Evolutionary conservation across 2,797 vertebrate species (phyloP).

Genomic region (Acanthurus lineatus): DNA sequence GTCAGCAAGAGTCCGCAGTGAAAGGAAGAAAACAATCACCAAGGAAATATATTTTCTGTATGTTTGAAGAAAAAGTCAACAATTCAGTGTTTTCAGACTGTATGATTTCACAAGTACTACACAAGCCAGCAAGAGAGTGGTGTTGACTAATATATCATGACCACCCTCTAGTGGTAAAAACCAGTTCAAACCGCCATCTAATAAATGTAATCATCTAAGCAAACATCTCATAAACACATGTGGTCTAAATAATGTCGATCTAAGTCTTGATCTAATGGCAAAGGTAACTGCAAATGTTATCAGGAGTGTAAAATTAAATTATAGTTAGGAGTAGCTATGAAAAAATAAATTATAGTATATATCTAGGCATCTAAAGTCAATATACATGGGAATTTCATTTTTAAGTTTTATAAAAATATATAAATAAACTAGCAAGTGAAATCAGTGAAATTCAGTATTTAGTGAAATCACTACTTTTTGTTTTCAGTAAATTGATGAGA

Average conservation of each 20-base stretch:
- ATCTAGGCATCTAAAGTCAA: not conserved
- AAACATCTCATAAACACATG: not conserved
- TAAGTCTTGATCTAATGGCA: not conserved
- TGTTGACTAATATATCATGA: conserved; percentile 46
- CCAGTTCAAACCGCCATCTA: not conserved
- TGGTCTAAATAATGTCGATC: not conserved
- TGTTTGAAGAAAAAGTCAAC: conserved; percentile 18
- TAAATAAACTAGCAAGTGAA: not conserved
- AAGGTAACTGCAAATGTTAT: not conserved
- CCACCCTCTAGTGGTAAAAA: conserved; percentile 74
- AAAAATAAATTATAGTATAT: not conserved
- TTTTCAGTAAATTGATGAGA: no score
- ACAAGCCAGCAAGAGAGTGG: not conserved
- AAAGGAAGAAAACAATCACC: conserved; percentile 7
- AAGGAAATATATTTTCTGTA: not conserved
- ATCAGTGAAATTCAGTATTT: no score
- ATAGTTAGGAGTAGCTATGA: not conserved
- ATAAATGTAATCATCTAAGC: not conserved
- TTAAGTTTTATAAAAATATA: not conserved
- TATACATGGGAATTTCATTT: not conserved
- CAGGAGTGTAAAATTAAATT: not conserved
- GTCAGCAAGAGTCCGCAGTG: not conserved
- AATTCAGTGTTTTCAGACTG: conserved; percentile 24
- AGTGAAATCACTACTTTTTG: no score
- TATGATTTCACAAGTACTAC: conserved; percentile 6